A percentile compares a stretch with the other conserved stretches of the same genome.
phyloP scores from a whole-genome alignment of 2,888 invertebrate species.

The Melanostoma mellinum region DNA sequence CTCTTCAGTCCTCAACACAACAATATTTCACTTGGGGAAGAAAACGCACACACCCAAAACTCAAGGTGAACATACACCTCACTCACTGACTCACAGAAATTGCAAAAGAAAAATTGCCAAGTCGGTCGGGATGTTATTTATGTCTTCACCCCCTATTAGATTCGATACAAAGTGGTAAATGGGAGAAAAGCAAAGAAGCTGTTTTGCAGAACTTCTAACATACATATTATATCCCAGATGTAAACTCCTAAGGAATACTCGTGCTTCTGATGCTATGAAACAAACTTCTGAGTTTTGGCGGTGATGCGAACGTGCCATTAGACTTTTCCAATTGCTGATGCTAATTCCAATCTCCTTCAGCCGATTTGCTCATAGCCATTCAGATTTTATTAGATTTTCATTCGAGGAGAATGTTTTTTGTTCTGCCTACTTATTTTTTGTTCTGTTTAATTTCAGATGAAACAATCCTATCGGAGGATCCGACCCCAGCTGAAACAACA shows the following conservation, averaged over 20 bases:
- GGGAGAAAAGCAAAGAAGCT: conserved; percentile 46
- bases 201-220: conserved; percentile 37
- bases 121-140: conserved; percentile 71
- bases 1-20: conserved; percentile 50
- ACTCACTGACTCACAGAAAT: not conserved
- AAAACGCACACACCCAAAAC: conserved; percentile 8
- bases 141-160: conserved; percentile 68
- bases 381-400: conserved; percentile 70
- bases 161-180: conserved; percentile 58
- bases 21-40: conserved; percentile 53
- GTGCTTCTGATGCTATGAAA: not conserved
- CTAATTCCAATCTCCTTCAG: conserved; percentile 67
- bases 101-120: conserved; percentile 60
- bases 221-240: conserved; percentile 34
- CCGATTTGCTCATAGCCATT: conserved; percentile 67
- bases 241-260: conserved; percentile 43
- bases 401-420: conserved; percentile 36
- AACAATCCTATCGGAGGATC: conserved; percentile 82
- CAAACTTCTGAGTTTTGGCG: conserved; percentile 45
- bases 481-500: conserved; percentile 82
- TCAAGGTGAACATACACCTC: too few species aligned
- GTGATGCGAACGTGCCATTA: conserved; percentile 62
- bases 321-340: conserved; percentile 58
- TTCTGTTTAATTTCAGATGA: conserved; percentile 78
- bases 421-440: conserved; percentile 31